Base-by-base conservation (phyloP, 1,140 invertebrate species). In the Prorops nasuta region DNA sequence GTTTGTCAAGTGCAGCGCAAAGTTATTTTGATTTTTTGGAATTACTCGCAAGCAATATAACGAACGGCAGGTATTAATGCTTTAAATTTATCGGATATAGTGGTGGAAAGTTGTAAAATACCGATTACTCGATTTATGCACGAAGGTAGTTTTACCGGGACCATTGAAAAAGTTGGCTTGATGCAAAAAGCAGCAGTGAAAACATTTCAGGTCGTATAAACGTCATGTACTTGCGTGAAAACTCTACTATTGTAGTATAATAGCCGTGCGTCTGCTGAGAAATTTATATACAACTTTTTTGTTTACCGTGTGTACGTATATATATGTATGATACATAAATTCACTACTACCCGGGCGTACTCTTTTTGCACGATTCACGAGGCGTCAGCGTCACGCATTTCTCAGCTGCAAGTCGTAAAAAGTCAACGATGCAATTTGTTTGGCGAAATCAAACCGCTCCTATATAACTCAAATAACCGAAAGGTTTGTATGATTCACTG, bases 71-170 rank as follows among this genome's bases (percentile, higher is more conserved):
- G n/a, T n/a, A n/a, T n/a, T n/a, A n/a, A n/a, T n/a, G n/a, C n/a
- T n/a, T n/a, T n/a, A n/a, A n/a, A n/a, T n/a, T n/a, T n/a, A n/a
- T n/a, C n/a, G n/a, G n/a, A n/a, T n/a, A n/a, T n/a, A n/a, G n/a
- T n/a, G n/a, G n/a, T n/a, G 36, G 41, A 51, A 51, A 51, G 44
- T 1, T 3, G 24, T 28, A n/a, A 1, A 14, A 14, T 20, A 15
- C 4, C 18, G 7, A n/a, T n/a, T n/a, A n/a, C n/a, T 20, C 18
- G 20, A 45, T 36, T 36, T 12, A 31, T 45, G 44, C 18, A 41
- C 41, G 24, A 24, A 46, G 39, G 40, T 46, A n/a, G 40, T 40
- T 45, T 35, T 40, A 45, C 32, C 40, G 38, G 45, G 45, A 14
- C 10, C 17, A 31, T n/a, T 16, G 14, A 35, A 41, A 45, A 36